phyloP scores from a whole-genome alignment of 2,797 vertebrate species.

The Gobionotothen gibberifrons region DNA sequence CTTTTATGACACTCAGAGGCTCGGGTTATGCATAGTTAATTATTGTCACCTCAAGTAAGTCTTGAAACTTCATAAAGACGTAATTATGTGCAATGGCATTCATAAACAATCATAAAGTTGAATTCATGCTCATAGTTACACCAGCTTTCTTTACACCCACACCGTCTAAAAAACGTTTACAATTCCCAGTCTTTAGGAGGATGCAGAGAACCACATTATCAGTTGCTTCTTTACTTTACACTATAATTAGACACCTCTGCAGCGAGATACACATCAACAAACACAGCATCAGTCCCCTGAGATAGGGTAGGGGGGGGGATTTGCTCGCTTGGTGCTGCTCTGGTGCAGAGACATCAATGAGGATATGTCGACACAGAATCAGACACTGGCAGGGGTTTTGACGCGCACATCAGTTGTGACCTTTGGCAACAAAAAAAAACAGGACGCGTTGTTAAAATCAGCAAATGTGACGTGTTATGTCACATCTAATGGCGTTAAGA shows the following conservation, averaged over 20 bases:
- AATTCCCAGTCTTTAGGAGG: neutral
- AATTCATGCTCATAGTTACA: conserved; percentile 6
- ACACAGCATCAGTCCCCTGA: conserved; percentile 34
- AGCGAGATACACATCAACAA: conserved; percentile 46
- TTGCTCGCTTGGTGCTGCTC: conserved; percentile 23
- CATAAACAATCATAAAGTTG: conserved; percentile 36
- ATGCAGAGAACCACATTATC: neutral
- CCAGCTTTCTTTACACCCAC: neutral
- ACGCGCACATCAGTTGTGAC: conserved; percentile 53
- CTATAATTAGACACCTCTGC: conserved; percentile 33
- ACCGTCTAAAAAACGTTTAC: conserved; percentile 6
- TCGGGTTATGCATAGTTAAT: conserved; percentile 45
- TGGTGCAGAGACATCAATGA: conserved; percentile 49
- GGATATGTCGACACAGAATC: conserved; percentile 43
- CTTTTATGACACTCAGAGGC: conserved; percentile 31
- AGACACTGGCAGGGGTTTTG: conserved; percentile 37
- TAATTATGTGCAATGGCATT: conserved; percentile 14
- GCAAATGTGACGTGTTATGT: conserved; percentile 34
- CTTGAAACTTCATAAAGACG: conserved; percentile 21
- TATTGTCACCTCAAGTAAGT: conserved; percentile 9
- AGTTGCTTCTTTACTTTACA: conserved; percentile 13
- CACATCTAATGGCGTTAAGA: conserved; percentile 43
- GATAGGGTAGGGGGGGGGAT: neutral
- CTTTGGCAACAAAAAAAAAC: conserved; percentile 47
- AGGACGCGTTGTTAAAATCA: conserved; percentile 44